Evolutionary conservation across 2,113 vertebrate species (phyloP), one percentile per base, ranked within the genome.

Genomic region (Ciconia maguari): DNA sequence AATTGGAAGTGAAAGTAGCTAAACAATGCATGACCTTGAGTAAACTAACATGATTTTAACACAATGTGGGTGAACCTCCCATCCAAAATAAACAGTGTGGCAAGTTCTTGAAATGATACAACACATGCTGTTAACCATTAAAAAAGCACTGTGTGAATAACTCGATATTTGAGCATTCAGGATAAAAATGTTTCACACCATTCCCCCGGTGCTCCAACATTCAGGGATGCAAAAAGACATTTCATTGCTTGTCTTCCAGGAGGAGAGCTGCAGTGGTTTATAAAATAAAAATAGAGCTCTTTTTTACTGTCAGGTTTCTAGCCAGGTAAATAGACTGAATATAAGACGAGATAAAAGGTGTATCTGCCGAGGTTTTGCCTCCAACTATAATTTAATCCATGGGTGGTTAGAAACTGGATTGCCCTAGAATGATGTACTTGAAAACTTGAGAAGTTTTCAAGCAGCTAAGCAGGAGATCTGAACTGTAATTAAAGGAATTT

Each of bases 21-120:
- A 92, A 96, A 96, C 95, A 96, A 95, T 97, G 64, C 21, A 64
- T 91, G 90, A 92, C 72, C 89, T 94, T 95, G 81, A 95, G 82
- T 87, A 95, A 92, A 96, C 90, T 75, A 83, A 66, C 72, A 74
- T 36, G 51, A 82, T 93, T 94, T 94, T 89, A 87, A 71, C 83
- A 92, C 65, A 96, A 92, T 93, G 25, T 90, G 48, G 84, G 64
- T 89, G 65, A 95, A 91, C 65, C 64, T 75, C 36, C 1, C 8
- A 82, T 89, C 86, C 80, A 95, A 96, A 92, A 84, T 89, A 96
- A 96, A 92, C 48, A 71, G 26, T 68, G 54, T 79, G 41, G 52
- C 65, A 90, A 84, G 16, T 89, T 96, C 65, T 83, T 94, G 69
- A 91, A 87, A 72, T 87, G 49, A 36, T 79, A 72, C 13, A 69